A percentile compares a stretch with the other conserved stretches of the same genome.
phyloP scores from a whole-genome alignment of 2,888 invertebrate species.

The Chaitophorus viminalis region DNA sequence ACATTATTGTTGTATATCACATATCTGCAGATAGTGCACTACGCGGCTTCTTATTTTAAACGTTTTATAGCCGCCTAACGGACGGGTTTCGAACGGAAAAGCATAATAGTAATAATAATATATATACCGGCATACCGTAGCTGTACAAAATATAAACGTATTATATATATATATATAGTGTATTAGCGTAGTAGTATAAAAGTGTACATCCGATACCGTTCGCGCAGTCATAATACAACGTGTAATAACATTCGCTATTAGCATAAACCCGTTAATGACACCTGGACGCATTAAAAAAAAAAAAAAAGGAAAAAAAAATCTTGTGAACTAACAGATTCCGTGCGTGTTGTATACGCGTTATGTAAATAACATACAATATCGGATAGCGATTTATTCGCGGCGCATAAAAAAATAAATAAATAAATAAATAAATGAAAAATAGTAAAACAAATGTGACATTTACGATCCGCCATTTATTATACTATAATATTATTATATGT shows the following conservation, averaged over 20 bases:
- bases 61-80: background rate
- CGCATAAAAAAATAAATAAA: background rate
- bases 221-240: background rate
- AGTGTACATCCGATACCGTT: background rate
- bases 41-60: background rate
- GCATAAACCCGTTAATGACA: conserved; percentile 43
- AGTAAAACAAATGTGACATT: conserved; percentile 1
- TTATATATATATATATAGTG: background rate
- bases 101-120: background rate
- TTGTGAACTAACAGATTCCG: background rate
- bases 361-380: conserved; percentile 18
- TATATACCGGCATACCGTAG: background rate
- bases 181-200: background rate
- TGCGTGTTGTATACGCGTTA: background rate
- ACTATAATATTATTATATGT: too few relatives aligned
- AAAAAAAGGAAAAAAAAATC: background rate
- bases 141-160: background rate
- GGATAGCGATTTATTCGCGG: conserved; percentile 27
- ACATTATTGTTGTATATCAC: too few relatives aligned
- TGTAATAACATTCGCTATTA: conserved; percentile 27
- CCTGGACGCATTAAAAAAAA: background rate
- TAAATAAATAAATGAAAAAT: too few relatives aligned
- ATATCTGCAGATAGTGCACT: background rate
- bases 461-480: background rate
- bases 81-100: background rate